These are phyloP conservation scores for Phenganax marumi DNA, from an alignment of 92 coral and sea anemone genomes.

Conservation along the genomic window DNA sequence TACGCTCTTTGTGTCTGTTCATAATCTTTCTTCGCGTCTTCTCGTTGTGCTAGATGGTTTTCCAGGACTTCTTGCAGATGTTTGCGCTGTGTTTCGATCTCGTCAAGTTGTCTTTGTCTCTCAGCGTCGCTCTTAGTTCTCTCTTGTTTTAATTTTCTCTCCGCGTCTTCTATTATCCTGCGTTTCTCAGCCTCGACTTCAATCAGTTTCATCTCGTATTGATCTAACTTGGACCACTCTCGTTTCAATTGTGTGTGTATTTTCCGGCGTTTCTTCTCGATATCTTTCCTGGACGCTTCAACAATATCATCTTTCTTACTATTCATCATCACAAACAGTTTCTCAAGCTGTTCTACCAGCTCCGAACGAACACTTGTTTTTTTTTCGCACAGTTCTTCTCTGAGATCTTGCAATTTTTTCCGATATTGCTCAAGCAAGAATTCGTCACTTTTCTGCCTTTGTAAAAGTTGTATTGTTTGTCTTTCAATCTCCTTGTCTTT, in stretches of 20 bases:
- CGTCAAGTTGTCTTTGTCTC: slow-evolving; percentile 29
- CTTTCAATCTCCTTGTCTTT: slow-evolving; percentile 83
- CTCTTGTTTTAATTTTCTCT: slow-evolving; percentile 58
- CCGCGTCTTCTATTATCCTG: slow-evolving; percentile 64
- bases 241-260: slow-evolving; percentile 66
- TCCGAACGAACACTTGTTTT: slow-evolving; percentile 57
- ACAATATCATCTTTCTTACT: slow-evolving; percentile 16
- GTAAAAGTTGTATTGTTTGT: slow-evolving; percentile 69
- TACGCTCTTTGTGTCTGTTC: slow-evolving; percentile 25
- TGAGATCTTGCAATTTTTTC: slow-evolving; percentile 63
- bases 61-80: slow-evolving; percentile 66
- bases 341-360: slow-evolving; percentile 63
- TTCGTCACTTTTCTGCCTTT: slow-evolving; percentile 71
- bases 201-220: slow-evolving; percentile 76
- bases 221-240: slow-evolving; percentile 78
- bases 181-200: slow-evolving; percentile 79
- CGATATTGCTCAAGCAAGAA: slow-evolving; percentile 56
- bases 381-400: slow-evolving; percentile 58
- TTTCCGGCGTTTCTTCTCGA: slow-evolving; percentile 57
- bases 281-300: slow-evolving; percentile 46
- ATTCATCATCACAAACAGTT: slow-evolving; percentile 57
- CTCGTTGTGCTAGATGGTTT: slow-evolving; percentile 43
- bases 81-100: slow-evolving; percentile 62
- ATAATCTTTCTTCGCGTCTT: slow-evolving; percentile 49
- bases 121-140: slow-evolving; percentile 62